Base-by-base conservation (phyloP, 2,888 invertebrate species). In the Eupithecia insigniata region DNA sequence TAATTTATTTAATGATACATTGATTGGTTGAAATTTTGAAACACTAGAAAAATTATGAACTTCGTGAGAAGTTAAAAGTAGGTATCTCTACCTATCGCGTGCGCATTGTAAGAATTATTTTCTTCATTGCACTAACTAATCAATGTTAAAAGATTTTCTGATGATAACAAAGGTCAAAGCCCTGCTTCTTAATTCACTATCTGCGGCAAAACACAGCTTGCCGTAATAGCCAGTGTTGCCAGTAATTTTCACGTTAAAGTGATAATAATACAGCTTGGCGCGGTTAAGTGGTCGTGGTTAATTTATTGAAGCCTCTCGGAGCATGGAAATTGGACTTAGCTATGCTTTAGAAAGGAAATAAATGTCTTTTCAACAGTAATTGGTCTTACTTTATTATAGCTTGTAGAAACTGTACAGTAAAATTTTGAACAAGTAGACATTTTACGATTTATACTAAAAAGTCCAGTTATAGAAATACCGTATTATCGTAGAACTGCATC, bases 241-340 rank as follows among this genome's bases (percentile, higher is more conserved):
- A 70, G 76, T 75, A 76, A 76, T 78, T 76, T 79, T 75, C 76
- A 72, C 76, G 71, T 76, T 79, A 77, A 79, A 71, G 75, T 75
- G 72, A 74, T 78, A 77, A 78, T 77, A 74, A 78, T 71, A 74
- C 43, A 73, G 73, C 66, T 72, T 34, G 46, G 68, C 67, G 65
- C 69, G 72, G 77, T 78, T 77, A 78, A 75, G 68, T 76, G 70
- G 73, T 77, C 74, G 74, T 74, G 74, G 73, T 78, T 70, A 73
- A 78, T 75, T 78, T 76, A 67, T 72, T 74, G 69, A 71, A 72
- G 71, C 43, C 69, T 71, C 71, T 74, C 66, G 58, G 69, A 74
- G 71, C 74, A 74, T 72, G 74, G 67, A 74, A 74, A 74, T 74
- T 74, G 71, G 65, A 67, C 71, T 74, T 74, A 72, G 71, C 64